These are phyloP conservation scores for Dipodomys stephensi DNA, from an alignment of 2,113 vertebrate genomes.

Conservation along the genomic window DNA sequence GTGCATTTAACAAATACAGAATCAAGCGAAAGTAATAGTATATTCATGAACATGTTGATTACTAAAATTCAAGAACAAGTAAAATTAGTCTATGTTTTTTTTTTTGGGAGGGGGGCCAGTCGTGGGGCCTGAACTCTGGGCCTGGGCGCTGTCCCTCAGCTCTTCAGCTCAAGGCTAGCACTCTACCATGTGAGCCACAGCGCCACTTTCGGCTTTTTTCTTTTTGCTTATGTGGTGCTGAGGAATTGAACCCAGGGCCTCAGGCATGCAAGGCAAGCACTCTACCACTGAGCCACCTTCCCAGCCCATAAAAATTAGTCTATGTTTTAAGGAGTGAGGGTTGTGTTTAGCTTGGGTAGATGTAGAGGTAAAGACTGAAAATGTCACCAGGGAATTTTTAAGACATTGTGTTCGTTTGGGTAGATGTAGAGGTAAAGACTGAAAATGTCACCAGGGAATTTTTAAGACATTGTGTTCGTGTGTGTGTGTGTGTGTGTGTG, in stretches of 20 bases:
- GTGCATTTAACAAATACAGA: neutral
- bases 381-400: neutral
- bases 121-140: too few species aligned
- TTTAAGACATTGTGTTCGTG: neutral
- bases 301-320: constrained; percentile 21
- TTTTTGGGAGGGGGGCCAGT: too few species aligned
- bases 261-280: too few species aligned
- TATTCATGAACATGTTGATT: neutral
- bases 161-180: too few species aligned
- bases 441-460: neutral
- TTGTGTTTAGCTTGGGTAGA: neutral
- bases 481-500: too few species aligned
- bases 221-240: too few species aligned
- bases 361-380: neutral
- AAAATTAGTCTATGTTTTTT: constrained; percentile 10
- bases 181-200: too few species aligned
- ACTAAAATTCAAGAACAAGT: constrained; percentile 30
- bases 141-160: too few species aligned
- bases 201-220: too few species aligned
- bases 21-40: neutral
- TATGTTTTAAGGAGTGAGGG: neutral
- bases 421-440: neutral
- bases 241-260: too few species aligned
- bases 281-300: too few species aligned
- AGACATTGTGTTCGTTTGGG: neutral